Conservation (phyloP, 1,140 invertebrate genomes). For the Drosophila nasuta region DNA sequence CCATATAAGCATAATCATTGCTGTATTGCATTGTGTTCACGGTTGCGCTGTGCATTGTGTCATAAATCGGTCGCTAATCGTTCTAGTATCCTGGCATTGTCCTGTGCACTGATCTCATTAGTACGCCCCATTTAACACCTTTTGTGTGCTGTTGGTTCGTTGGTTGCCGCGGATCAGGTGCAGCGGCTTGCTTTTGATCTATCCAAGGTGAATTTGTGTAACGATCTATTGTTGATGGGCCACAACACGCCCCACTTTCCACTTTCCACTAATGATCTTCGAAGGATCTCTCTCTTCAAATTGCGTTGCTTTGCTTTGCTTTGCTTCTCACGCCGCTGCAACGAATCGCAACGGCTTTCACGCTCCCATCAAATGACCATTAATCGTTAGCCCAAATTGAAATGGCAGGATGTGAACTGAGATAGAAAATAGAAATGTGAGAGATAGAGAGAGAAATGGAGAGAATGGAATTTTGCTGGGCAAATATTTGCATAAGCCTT, state of each 20-base stretch:
- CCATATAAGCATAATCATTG: background rate
- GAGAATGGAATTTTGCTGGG: conserved; percentile 19
- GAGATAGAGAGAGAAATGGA: background rate
- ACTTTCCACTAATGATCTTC: conserved; percentile 38
- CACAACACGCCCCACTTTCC: conserved; percentile 47
- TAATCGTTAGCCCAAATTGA: conserved; percentile 39
- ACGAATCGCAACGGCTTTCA: conserved; percentile 35
- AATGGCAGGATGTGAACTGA: conserved; percentile 34
- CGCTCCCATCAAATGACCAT: conserved; percentile 64
- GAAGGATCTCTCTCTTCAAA: conserved; percentile 1
- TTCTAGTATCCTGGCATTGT: conserved; percentile 28
- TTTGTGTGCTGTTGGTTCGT: conserved; percentile 31
- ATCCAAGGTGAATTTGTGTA: conserved; percentile 14
- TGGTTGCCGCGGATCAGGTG: conserved; percentile 59
- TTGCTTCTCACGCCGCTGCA: conserved; percentile 39
- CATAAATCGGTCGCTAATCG: conserved; percentile 46
- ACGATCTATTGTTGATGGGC: conserved; percentile 34
- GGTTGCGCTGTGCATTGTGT: conserved; percentile 24
- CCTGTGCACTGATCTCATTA: conserved; percentile 77
- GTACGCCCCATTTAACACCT: conserved; percentile 84
- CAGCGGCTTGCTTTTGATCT: conserved; percentile 54
- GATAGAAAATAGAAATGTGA: background rate
- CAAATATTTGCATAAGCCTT: conserved; percentile 75
- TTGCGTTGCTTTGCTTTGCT: conserved; percentile 13
- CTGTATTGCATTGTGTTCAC: conserved; percentile 24